Evolutionary conservation across 2,113 vertebrate genomes (phyloP).

Genomic region (Grallaria varia): DNA sequence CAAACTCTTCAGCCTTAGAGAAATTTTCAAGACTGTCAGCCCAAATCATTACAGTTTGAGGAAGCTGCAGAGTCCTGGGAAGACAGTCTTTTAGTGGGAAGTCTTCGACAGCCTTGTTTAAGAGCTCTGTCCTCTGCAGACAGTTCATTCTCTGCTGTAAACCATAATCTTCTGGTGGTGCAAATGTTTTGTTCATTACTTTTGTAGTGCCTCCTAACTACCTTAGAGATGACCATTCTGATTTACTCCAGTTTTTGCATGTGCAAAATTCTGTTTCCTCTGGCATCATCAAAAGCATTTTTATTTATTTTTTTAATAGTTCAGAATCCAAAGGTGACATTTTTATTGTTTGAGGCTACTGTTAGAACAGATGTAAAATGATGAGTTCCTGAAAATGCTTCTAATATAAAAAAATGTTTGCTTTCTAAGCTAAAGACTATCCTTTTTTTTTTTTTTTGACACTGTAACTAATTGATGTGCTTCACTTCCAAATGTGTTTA

Average conservation of each 20-base stretch:
- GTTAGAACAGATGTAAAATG: background rate
- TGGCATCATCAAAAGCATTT: background rate
- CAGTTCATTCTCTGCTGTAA: accelerated
- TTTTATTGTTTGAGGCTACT: background rate
- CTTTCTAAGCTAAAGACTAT: background rate
- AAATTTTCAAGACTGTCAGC: background rate
- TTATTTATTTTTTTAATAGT: background rate
- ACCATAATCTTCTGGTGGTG: background rate
- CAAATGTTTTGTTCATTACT: background rate
- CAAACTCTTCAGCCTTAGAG: background rate
- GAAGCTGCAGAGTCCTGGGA: background rate
- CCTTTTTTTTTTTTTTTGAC: background rate
- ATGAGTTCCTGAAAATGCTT: background rate
- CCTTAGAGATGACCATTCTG: background rate
- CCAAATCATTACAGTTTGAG: background rate
- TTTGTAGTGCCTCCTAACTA: background rate
- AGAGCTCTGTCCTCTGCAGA: background rate
- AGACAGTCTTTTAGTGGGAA: background rate
- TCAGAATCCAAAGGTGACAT: background rate
- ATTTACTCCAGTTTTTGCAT: background rate
- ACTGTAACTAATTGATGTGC: background rate
- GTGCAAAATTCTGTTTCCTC: background rate
- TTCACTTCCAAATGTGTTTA: background rate
- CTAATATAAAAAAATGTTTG: background rate
- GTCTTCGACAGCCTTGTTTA: background rate